Percentiles rank a stretch among this genome's conserved stretches.
Evolutionary conservation across 2,113 vertebrate genomes (phyloP).

Genomic region (Andinoacara biseriatus): DNA sequence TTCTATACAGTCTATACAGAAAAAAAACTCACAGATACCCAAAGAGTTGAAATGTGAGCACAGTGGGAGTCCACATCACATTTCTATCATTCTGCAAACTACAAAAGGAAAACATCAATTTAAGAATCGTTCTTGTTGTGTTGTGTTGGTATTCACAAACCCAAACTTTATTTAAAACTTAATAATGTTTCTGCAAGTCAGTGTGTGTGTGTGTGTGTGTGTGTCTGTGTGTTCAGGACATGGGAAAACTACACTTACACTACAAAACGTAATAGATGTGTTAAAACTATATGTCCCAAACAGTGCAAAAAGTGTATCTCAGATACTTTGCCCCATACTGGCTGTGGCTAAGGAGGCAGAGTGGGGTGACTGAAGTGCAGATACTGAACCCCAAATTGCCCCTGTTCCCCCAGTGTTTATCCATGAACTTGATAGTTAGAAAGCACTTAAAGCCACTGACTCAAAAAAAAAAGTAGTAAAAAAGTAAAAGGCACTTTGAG

Average conservation of each 20-base stretch:
- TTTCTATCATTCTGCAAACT: not conserved
- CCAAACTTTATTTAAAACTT: not conserved
- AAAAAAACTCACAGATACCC: not conserved
- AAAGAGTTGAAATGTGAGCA: slow-evolving; percentile 3
- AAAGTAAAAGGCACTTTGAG: too few relatives aligned
- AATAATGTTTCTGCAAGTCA: not conserved
- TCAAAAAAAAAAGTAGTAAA: not conserved
- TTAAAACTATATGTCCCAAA: not conserved
- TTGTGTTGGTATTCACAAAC: too few relatives aligned
- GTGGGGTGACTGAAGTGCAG: not conserved
- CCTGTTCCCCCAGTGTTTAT: not conserved
- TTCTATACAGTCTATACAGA: slow-evolving; percentile 1
- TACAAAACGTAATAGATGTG: not conserved
- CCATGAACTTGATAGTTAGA: not conserved
- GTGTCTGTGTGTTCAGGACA: not conserved
- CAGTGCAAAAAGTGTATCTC: not conserved
- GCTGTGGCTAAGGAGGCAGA: not conserved
- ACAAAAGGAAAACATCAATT: not conserved
- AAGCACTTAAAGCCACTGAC: not conserved
- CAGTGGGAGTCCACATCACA: not conserved
- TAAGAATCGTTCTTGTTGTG: not conserved
- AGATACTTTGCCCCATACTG: not conserved
- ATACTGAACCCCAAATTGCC: not conserved
- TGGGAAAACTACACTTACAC: not conserved
- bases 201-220: not conserved